Base-by-base conservation (phyloP, 1,140 invertebrate genomes). In the Gryon sp. region DNA sequence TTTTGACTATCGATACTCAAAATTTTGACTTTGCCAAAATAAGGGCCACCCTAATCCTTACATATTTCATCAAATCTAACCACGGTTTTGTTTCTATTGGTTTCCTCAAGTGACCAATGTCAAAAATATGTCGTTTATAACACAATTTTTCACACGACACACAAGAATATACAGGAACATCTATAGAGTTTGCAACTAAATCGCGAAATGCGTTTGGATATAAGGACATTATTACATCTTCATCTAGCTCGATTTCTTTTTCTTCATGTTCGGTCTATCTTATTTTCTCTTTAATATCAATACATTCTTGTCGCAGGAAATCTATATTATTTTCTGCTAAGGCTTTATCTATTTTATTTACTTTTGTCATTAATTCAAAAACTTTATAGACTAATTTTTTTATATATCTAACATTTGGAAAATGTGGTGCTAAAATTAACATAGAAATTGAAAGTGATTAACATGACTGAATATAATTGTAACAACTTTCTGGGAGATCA, bases 101-200 rank as follows among this genome's bases (percentile, higher is more conserved):
- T 69, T 46, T 69, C 38, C n/a, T 46, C 7, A 76, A 28, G 32
- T 66, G 69, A 30, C 22, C 9, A 30, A 77, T 16, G 15, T 41
- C 50, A 14, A 24, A 18, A 20, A 79, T 18, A 28, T 74, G 20
- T 40, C 60, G 40, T 63, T 9, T 8, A 16, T 26, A 57, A 48
- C 46, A 77, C 8, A 81, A 50, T 68, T 74, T 73, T 40, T 81
- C 34, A 53, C 79, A 79, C 19, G 68, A 77, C 11, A 81, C 38
- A 53, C 77, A 81, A 12, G 32, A 7, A 30, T 55, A 32, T 8
- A 12, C 19, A 9, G 52, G 34, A 6, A 20, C 34, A 30, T 75
- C 46, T 14, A 53, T 48, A 1, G 28, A 30, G 20, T 26, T 46
- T 20, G 65, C 50, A n/a, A 11, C n/a, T 4, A 63, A 57, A 15